Conservation (phyloP, 1,140 invertebrate species). For the Pollicipes pollicipes region DNA sequence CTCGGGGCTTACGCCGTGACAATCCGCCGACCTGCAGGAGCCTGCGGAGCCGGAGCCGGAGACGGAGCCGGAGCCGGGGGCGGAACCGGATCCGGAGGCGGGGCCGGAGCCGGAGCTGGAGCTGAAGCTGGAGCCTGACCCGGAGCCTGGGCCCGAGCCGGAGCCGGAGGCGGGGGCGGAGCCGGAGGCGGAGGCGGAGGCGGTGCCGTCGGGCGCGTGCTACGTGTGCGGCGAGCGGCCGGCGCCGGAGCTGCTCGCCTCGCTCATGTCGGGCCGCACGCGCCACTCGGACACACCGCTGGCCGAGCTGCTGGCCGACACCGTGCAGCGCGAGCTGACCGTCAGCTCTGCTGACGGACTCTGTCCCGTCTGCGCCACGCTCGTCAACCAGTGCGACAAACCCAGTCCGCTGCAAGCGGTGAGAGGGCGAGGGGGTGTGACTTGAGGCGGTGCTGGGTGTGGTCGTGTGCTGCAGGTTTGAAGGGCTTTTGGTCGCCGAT, state of each 20-base stretch:
- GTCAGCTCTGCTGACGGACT: background rate
- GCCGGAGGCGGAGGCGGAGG: no score
- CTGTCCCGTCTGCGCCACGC: background rate
- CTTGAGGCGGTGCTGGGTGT: no score
- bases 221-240: background rate
- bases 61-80: no score
- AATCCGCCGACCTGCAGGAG: background rate
- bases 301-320: constrained; percentile 5
- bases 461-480: no score
- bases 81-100: no score
- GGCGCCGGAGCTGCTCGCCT: background rate
- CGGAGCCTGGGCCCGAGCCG: no score
- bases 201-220: background rate
- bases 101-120: no score
- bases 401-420: background rate
- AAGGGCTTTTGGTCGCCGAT: no score
- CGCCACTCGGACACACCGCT: background rate
- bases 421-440: background rate
- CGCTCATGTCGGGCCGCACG: background rate
- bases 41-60: no score
- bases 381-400: background rate
- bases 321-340: background rate
- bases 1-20: no score
- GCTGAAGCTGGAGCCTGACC: no score
- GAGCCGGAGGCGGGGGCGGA: no score